These are phyloP conservation scores for Hemaris fuciformis DNA, from an alignment of 2,888 invertebrate species.

Conservation along the genomic window DNA sequence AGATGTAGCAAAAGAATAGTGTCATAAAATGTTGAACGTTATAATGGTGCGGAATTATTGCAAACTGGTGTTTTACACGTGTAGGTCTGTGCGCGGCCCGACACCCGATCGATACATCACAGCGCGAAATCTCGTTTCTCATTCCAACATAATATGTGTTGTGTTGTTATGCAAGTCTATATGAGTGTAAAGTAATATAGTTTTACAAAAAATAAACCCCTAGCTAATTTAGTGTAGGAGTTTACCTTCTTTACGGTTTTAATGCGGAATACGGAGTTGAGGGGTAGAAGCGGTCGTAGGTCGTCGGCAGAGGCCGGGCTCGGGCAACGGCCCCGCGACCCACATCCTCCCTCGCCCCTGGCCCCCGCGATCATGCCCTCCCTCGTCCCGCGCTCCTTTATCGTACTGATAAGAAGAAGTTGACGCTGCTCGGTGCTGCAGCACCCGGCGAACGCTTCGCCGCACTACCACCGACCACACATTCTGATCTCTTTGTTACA, in stretches of 20 bases:
- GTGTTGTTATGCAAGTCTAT: neutral
- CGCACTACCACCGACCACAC: neutral
- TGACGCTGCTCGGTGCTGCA: conserved; percentile 29
- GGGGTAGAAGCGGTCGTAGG: conserved; percentile 58
- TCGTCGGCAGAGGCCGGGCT: conserved; percentile 59
- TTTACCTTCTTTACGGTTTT: conserved; percentile 21
- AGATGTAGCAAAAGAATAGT: neutral
- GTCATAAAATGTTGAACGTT: neutral
- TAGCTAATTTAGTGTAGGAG: neutral
- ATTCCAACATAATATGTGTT: neutral
- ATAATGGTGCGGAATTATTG: neutral
- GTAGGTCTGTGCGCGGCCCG: neutral
- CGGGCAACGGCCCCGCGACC: conserved; percentile 75
- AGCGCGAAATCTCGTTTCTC: neutral
- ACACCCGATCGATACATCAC: neutral
- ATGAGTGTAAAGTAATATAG: neutral
- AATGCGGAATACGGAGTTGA: conserved; percentile 43
- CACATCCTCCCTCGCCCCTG: conserved; percentile 57
- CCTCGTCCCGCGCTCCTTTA: conserved; percentile 53
- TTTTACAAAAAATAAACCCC: neutral
- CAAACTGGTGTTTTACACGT: neutral
- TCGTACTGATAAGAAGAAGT: conserved; percentile 62
- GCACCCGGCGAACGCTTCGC: neutral
- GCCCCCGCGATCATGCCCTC: conserved; percentile 38
- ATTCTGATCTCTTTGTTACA: neutral